Percentiles rank a stretch among this genome's conserved stretches.
Conservation (phyloP, 2,888 invertebrate species). For the Nipponacmea schrenckii region DNA sequence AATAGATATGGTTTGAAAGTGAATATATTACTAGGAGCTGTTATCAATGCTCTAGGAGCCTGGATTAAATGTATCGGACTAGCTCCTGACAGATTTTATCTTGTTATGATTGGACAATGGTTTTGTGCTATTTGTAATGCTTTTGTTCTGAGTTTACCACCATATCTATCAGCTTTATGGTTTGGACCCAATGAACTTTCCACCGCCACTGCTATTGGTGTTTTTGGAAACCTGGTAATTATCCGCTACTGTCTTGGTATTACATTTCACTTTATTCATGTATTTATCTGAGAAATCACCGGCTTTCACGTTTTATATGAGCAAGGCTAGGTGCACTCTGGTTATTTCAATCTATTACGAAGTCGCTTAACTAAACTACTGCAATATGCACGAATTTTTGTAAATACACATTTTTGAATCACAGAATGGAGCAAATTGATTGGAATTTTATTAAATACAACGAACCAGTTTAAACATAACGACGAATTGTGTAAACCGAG, state of each 20-base stretch:
- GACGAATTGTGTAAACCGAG: too few relatives aligned
- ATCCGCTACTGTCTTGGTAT: background rate
- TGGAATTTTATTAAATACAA: too few relatives aligned
- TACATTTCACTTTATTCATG: too few relatives aligned
- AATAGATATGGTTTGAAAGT: slow-evolving; percentile 80
- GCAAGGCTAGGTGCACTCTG: too few relatives aligned
- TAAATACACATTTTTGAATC: too few relatives aligned
- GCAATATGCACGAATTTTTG: too few relatives aligned
- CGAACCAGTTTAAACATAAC: too few relatives aligned
- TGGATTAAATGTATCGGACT: slow-evolving; percentile 82
- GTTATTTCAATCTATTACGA: too few relatives aligned
- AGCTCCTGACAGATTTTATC: slow-evolving; percentile 84
- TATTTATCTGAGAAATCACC: too few relatives aligned
- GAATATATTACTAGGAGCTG: slow-evolving; percentile 57
- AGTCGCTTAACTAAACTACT: too few relatives aligned
- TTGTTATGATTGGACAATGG: slow-evolving; percentile 85
- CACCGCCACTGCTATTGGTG: slow-evolving; percentile 95
- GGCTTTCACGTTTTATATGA: too few relatives aligned
- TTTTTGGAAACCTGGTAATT: slow-evolving; percentile 96
- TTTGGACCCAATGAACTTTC: slow-evolving; percentile 96
- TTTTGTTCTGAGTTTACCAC: slow-evolving; percentile 92
- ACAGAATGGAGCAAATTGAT: too few relatives aligned
- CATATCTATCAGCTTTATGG: slow-evolving; percentile 93
- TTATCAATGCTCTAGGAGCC: slow-evolving; percentile 80
- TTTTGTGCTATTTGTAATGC: slow-evolving; percentile 83